phyloP scores from a whole-genome alignment of 2,113 vertebrate species.

The Pachypanchax playfairii region DNA sequence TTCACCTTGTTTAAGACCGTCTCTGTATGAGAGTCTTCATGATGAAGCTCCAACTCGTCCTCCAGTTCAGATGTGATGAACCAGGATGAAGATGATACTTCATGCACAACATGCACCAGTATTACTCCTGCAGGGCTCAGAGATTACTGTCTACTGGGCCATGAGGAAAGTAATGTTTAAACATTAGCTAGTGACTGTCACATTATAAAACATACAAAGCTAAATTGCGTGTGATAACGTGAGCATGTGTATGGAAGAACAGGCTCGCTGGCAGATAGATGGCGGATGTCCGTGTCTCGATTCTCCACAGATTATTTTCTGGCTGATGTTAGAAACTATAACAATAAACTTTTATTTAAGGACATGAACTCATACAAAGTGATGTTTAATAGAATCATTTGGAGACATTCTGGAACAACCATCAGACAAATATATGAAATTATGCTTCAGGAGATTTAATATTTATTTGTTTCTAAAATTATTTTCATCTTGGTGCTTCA shows the following conservation, averaged over 20 bases:
- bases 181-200: background rate
- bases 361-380: constrained; percentile 5
- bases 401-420: constrained; percentile 18
- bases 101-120: constrained; percentile 10
- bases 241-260: background rate
- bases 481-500: too few relatives aligned
- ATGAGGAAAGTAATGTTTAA: constrained; percentile 4
- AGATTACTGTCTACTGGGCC: background rate
- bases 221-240: background rate
- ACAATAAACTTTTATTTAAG: constrained; percentile 19
- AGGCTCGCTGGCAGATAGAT: background rate
- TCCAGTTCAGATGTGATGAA: constrained; percentile 31
- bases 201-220: background rate
- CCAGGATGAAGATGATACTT: constrained; percentile 6
- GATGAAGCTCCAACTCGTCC: constrained; percentile 1
- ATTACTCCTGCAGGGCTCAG: background rate
- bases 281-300: background rate
- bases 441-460: too few relatives aligned
- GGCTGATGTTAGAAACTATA: constrained; percentile 3
- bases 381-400: constrained; percentile 11
- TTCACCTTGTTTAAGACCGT: constrained; percentile 4
- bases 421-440: too few relatives aligned
- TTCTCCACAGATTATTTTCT: background rate
- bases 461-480: too few relatives aligned
- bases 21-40: constrained; percentile 16